phyloP scores from a whole-genome alignment of 2,888 invertebrate genomes.

The Oligia latruncula region DNA sequence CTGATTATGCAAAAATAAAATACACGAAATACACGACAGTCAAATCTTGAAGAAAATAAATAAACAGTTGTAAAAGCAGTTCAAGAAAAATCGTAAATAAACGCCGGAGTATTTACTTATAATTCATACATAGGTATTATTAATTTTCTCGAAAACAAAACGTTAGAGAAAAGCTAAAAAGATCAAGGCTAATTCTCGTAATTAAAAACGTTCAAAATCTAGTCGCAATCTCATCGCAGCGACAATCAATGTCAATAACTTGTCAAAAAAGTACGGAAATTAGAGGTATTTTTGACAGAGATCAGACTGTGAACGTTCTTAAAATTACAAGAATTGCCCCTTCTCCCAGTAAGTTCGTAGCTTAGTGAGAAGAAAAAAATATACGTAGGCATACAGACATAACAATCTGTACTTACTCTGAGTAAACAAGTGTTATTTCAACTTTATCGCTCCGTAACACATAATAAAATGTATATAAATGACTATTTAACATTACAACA shows the following conservation, averaged over 20 bases:
- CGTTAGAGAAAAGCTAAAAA: not conserved
- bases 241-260: not conserved
- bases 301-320: not conserved
- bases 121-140: not conserved
- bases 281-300: no score
- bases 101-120: not conserved
- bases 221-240: no score
- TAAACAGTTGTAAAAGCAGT: not conserved
- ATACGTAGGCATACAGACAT: not conserved
- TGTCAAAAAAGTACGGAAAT: not conserved
- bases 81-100: not conserved
- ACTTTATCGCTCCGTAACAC: conserved; percentile 56
- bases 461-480: conserved; percentile 59
- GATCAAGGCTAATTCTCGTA: not conserved
- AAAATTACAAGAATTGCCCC: not conserved
- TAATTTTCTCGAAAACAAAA: not conserved
- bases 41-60: not conserved
- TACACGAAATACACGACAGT: not conserved
- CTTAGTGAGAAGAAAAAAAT: not conserved
- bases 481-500: conserved; percentile 60
- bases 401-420: not conserved
- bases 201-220: no score
- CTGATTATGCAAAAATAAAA: no score
- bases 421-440: conserved; percentile 46
- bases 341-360: not conserved